Evolutionary conservation across 2,888 invertebrate genomes (phyloP).

Genomic region (Anthoptus insignis): DNA sequence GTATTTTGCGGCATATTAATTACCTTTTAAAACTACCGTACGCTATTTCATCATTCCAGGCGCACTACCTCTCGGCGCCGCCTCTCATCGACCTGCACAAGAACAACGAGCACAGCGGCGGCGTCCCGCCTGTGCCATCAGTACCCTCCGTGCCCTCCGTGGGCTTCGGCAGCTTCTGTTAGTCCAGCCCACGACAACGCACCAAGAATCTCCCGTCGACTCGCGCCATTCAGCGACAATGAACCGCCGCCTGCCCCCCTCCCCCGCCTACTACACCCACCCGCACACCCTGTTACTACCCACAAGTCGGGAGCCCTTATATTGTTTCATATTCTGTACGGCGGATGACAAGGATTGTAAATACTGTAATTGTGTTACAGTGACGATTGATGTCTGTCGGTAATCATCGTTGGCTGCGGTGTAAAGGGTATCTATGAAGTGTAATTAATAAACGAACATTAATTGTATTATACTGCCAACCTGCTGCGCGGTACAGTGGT

Average conservation of each 20-base stretch:
- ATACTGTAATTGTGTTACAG: not conserved
- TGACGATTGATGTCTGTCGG: not conserved
- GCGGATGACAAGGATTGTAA: not conserved
- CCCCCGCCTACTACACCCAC: not conserved
- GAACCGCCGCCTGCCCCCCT: not conserved
- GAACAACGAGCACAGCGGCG: constrained; percentile 67
- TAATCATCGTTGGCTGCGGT: not conserved
- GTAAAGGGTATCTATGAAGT: no score
- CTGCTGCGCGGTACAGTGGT: no score
- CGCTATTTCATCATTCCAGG: no score
- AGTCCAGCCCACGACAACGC: constrained; percentile 54
- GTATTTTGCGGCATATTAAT: no score
- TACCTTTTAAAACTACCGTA: no score
- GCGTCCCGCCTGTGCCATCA: constrained; percentile 67
- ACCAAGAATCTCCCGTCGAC: constrained; percentile 27
- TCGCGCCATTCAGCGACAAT: not conserved
- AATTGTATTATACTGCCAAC: no score
- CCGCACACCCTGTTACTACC: not conserved
- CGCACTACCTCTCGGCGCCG: constrained; percentile 78
- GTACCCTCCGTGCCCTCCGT: constrained; percentile 80
- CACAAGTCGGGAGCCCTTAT: not conserved
- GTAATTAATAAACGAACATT: no score
- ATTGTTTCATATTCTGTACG: not conserved
- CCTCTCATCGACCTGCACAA: constrained; percentile 81
- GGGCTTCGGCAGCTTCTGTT: constrained; percentile 84